These are phyloP conservation scores for Tillus elongatus DNA, from an alignment of 2,888 invertebrate species.

Conservation along the genomic window DNA sequence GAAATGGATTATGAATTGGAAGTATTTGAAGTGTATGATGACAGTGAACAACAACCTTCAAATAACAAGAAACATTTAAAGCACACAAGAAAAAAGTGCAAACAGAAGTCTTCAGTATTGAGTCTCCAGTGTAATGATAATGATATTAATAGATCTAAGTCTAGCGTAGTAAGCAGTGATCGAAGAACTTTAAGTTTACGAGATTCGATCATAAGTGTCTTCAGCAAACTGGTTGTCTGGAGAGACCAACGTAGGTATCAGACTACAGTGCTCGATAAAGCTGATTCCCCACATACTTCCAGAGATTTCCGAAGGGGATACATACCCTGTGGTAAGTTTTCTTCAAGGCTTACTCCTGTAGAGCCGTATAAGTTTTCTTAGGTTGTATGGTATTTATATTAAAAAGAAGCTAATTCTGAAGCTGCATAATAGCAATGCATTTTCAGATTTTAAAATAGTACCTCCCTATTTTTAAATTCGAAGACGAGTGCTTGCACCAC, in stretches of 20 bases:
- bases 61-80: conserved; percentile 35
- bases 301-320: conserved; percentile 38
- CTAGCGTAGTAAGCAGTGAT: conserved; percentile 33
- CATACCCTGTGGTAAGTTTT: conserved; percentile 41
- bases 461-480: too few relatives aligned
- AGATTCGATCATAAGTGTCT: conserved; percentile 51
- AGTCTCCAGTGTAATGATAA: conserved; percentile 30
- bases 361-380: too few relatives aligned
- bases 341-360: too few relatives aligned
- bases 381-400: too few relatives aligned
- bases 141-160: conserved; percentile 36
- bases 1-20: conserved; percentile 46
- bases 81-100: conserved; percentile 41
- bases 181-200: conserved; percentile 46
- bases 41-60: conserved; percentile 33
- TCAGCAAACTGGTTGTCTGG: conserved; percentile 41
- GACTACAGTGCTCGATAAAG: conserved; percentile 35
- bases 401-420: too few relatives aligned
- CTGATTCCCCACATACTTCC: conserved; percentile 37
- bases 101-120: conserved; percentile 32
- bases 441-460: too few relatives aligned
- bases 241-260: conserved; percentile 43
- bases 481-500: too few relatives aligned
- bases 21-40: conserved; percentile 43
- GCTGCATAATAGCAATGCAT: too few relatives aligned